Percentiles rank a stretch among this genome's conserved stretches.
Conservation (phyloP, 2,113 vertebrate genomes). For the Casuarius casuarius region DNA sequence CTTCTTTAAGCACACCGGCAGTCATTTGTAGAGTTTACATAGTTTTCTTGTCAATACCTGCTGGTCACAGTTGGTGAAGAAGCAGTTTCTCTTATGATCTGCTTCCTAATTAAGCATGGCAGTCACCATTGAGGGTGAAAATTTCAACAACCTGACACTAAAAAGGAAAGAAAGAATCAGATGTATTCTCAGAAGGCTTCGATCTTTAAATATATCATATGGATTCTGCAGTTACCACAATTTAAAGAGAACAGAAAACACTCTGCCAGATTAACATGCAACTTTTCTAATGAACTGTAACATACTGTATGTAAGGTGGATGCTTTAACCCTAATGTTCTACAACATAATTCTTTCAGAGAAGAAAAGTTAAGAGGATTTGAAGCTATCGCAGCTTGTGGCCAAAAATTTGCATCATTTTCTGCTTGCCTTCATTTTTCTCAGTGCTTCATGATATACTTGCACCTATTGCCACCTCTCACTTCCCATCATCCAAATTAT, state of each 20-base stretch:
- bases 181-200: background rate
- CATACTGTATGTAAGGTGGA: background rate
- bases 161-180: background rate
- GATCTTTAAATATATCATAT: background rate
- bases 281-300: conserved; percentile 38
- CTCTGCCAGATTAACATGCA: background rate
- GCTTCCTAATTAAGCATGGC: conserved; percentile 59
- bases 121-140: conserved; percentile 15
- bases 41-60: conserved; percentile 68
- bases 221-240: background rate
- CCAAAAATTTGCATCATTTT: background rate
- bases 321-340: background rate
- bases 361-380: background rate
- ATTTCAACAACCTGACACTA: conserved; percentile 21
- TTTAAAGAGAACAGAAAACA: background rate
- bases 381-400: background rate
- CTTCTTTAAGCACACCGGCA: conserved; percentile 54
- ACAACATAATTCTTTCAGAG: background rate
- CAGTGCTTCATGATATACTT: background rate
- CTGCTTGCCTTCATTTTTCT: background rate
- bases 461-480: background rate
- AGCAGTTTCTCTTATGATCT: conserved; percentile 76
- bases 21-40: conserved; percentile 52
- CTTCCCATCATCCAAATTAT: background rate
- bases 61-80: conserved; percentile 77